These are phyloP conservation scores for Ormyrus nitidulus DNA, from an alignment of 2,888 invertebrate species.

Conservation along the genomic window DNA sequence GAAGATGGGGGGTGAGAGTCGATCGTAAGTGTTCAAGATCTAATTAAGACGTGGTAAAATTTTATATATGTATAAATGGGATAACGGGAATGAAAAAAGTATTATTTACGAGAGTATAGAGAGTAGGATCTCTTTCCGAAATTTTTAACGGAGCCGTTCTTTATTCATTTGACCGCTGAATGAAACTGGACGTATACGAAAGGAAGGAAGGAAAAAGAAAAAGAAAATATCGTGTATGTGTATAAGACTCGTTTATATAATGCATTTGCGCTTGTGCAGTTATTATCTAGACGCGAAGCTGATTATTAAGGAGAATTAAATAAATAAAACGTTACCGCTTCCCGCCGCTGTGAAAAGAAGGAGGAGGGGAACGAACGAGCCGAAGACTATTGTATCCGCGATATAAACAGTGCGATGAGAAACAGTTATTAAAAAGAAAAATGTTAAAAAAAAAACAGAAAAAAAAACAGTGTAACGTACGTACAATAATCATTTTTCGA, in stretches of 20 bases:
- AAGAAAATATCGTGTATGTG: constrained; percentile 16
- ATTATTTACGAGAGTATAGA: constrained; percentile 35
- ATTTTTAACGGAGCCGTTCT: constrained; percentile 17
- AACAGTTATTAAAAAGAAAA: constrained; percentile 19
- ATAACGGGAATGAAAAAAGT: constrained; percentile 4
- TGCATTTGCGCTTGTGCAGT: constrained; percentile 53
- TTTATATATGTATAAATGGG: constrained; percentile 53
- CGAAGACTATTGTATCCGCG: constrained; percentile 37
- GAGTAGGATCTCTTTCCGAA: constrained; percentile 24
- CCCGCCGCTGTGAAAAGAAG: neutral
- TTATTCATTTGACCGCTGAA: constrained; percentile 25
- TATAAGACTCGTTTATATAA: constrained; percentile 47
- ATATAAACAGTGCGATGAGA: constrained; percentile 7
- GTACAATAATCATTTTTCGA: constrained; percentile 52
- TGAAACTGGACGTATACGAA: constrained; percentile 51
- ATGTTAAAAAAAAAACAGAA: constrained; percentile 24
- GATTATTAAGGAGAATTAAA: constrained; percentile 17
- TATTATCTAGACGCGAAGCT: constrained; percentile 43
- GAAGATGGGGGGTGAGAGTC: constrained; percentile 1
- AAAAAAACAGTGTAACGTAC: constrained; percentile 33
- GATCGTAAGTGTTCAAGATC: constrained; percentile 49
- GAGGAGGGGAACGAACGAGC: constrained; percentile 20
- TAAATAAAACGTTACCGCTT: constrained; percentile 26
- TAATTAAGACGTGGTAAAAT: constrained; percentile 28
- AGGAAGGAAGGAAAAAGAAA: too few relatives aligned